These are phyloP conservation scores for Iselma pallidipennis DNA, from an alignment of 2,888 invertebrate species.

Conservation along the genomic window DNA sequence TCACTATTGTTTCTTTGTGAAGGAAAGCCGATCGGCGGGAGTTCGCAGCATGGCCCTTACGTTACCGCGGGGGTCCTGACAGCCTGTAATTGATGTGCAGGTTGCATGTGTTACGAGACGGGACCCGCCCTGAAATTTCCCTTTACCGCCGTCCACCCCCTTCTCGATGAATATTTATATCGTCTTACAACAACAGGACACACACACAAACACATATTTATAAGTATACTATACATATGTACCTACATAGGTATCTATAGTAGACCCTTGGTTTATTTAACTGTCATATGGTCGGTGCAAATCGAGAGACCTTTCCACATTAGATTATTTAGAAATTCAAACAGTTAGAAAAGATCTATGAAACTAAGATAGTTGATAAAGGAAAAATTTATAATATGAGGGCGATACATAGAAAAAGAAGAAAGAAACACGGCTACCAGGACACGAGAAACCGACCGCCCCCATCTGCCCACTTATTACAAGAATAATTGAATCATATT, in stretches of 20 bases:
- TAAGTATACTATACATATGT: background rate
- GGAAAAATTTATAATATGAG: background rate
- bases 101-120: slow-evolving; percentile 48
- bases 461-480: background rate
- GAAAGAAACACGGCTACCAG: background rate
- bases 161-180: slow-evolving; percentile 37
- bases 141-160: slow-evolving; percentile 30
- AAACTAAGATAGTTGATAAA: background rate
- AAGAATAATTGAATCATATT: background rate
- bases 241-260: background rate
- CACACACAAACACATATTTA: slow-evolving; percentile 15
- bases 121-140: slow-evolving; percentile 44
- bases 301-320: no score
- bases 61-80: slow-evolving; percentile 45
- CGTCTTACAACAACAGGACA: slow-evolving; percentile 28
- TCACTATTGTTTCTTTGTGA: slow-evolving; percentile 44
- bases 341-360: background rate
- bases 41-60: slow-evolving; percentile 41
- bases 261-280: background rate
- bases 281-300: background rate
- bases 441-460: background rate
- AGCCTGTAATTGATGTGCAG: slow-evolving; percentile 52
- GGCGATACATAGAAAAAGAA: background rate
- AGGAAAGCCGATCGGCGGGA: slow-evolving; percentile 43
- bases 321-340: background rate